These are phyloP conservation scores for Drosophila aff. DNA, from an alignment of 1,140 invertebrate genomes.

Conservation along the genomic window DNA sequence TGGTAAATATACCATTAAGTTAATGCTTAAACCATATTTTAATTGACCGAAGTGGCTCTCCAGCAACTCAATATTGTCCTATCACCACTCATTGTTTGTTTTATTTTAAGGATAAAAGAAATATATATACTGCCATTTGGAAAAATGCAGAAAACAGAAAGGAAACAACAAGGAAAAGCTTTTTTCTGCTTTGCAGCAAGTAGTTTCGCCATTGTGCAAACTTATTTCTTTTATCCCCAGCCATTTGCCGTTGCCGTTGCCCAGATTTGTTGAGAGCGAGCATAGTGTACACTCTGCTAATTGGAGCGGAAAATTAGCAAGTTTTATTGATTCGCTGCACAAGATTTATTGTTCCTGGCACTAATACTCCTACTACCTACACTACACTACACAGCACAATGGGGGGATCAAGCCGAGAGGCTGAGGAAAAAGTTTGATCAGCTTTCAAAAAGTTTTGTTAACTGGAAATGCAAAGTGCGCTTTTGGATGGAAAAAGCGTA, in stretches of 20 bases:
- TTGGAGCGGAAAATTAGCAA: slow-evolving; percentile 79
- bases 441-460: slow-evolving; percentile 39
- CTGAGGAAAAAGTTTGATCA: slow-evolving; percentile 9
- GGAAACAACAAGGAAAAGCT: slow-evolving; percentile 17
- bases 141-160: slow-evolving; percentile 4
- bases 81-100: slow-evolving; percentile 8
- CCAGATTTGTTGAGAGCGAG: slow-evolving; percentile 35
- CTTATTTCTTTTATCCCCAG: slow-evolving; percentile 49
- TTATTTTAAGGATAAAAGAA: not conserved
- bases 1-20: not conserved
- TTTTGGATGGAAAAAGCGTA: slow-evolving; percentile 12
- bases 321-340: slow-evolving; percentile 70
- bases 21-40: not conserved
- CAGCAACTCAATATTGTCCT: slow-evolving; percentile 3
- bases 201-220: slow-evolving; percentile 47
- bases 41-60: not conserved
- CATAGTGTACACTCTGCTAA: slow-evolving; percentile 67
- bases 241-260: slow-evolving; percentile 25
- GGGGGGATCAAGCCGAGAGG: slow-evolving; percentile 1
- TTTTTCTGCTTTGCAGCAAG: slow-evolving; percentile 10
- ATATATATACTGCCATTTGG: not conserved
- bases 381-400: not conserved
- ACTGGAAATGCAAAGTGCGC: slow-evolving; percentile 14
- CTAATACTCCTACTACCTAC: not conserved
- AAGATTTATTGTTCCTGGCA: slow-evolving; percentile 68